phyloP scores from a whole-genome alignment of 1,140 invertebrate genomes.

The Chironomus tepperi region DNA sequence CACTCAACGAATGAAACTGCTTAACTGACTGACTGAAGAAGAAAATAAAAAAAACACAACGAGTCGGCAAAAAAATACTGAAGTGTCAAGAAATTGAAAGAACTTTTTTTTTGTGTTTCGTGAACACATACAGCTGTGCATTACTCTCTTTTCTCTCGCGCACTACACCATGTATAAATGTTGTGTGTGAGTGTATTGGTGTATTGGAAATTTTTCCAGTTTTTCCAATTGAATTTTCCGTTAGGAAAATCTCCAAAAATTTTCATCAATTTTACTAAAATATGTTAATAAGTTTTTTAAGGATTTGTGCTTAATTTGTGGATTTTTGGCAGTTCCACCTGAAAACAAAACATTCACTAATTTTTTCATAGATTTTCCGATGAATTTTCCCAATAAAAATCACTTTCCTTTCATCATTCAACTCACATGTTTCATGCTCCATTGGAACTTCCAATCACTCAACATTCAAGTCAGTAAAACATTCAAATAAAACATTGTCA shows the following conservation, averaged over 20 bases:
- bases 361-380: too few species aligned
- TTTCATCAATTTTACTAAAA: too few species aligned
- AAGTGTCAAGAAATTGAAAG: slow-evolving; percentile 5
- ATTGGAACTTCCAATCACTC: too few species aligned
- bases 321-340: too few species aligned
- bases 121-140: not conserved
- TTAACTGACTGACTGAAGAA: not conserved
- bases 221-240: not conserved
- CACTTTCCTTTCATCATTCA: not conserved
- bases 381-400: not conserved
- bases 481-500: not conserved
- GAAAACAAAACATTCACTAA: too few species aligned
- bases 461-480: too few species aligned
- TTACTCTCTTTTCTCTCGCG: not conserved
- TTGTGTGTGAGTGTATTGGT: not conserved
- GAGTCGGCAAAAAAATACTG: not conserved
- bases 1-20: not conserved
- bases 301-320: too few species aligned
- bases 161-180: not conserved
- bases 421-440: not conserved
- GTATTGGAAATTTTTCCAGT: not conserved
- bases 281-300: too few species aligned
- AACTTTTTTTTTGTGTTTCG: not conserved
- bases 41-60: not conserved
- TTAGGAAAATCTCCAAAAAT: too few species aligned